A percentile compares a stretch with the other conserved stretches of the same genome.
Conservation (phyloP, 2,888 invertebrate species). For the Drosophila melanosoma region DNA sequence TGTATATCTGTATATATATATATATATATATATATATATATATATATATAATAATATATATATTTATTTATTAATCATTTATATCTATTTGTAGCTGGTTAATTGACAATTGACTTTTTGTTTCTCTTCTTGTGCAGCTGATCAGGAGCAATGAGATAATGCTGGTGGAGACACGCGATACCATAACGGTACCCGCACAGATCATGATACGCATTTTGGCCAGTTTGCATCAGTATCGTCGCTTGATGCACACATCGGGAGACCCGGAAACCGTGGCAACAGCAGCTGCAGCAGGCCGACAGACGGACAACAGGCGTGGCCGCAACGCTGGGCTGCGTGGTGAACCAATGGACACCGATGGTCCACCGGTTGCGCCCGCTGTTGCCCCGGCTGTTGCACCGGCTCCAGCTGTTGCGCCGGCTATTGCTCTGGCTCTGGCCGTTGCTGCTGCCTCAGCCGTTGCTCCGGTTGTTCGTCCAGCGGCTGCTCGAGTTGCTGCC, state of each 20-base stretch:
- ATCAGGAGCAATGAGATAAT: slow-evolving; percentile 92
- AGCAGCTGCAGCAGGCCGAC: background rate
- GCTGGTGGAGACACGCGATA: slow-evolving; percentile 94
- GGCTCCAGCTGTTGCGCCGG: background rate
- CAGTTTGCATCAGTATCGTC: slow-evolving; percentile 86
- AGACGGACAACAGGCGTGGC: background rate
- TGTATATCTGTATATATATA: background rate
- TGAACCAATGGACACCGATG: slow-evolving; percentile 19
- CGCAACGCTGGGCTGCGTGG: background rate
- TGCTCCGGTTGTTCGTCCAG: background rate
- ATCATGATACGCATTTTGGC: slow-evolving; percentile 93
- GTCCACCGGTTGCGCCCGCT: background rate
- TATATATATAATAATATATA: background rate
- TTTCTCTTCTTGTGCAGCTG: slow-evolving; percentile 85
- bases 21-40: background rate
- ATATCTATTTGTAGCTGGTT: background rate
- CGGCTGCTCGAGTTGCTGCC: background rate
- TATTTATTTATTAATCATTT: too few relatives aligned
- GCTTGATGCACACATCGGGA: slow-evolving; percentile 54
- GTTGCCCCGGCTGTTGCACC: slow-evolving; percentile 1
- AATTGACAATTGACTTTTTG: background rate
- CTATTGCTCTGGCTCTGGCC: background rate
- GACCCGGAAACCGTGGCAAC: background rate
- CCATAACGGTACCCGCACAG: slow-evolving; percentile 94
- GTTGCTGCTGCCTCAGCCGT: background rate